These are phyloP conservation scores for Rallus limicola DNA, from an alignment of 2,113 vertebrate species.

Conservation along the genomic window DNA sequence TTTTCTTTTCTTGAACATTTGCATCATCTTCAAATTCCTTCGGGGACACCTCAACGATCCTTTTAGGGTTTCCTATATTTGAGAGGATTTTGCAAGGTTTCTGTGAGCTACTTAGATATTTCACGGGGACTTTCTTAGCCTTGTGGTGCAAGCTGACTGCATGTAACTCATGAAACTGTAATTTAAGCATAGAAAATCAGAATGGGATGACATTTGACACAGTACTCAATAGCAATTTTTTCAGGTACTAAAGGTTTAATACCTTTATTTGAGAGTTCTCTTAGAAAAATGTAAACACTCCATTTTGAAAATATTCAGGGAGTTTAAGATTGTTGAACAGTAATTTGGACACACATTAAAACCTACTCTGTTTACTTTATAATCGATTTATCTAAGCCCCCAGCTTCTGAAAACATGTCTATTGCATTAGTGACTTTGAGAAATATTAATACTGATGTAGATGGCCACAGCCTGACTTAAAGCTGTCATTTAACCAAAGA, in stretches of 20 bases:
- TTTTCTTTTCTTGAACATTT: not conserved
- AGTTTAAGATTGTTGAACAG: not conserved
- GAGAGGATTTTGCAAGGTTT: not conserved
- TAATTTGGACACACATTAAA: not conserved
- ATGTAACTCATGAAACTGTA: not conserved
- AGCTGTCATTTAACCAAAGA: not conserved
- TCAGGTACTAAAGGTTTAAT: not conserved
- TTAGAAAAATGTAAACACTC: not conserved
- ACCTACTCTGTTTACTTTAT: not conserved
- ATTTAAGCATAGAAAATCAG: not conserved
- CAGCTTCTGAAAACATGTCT: not conserved
- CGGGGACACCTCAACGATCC: not conserved
- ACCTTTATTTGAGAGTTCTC: not conserved
- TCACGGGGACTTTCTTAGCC: not conserved
- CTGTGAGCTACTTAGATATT: not conserved
- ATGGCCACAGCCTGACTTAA: not conserved
- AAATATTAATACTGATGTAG: not conserved
- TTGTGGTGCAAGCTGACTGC: not conserved
- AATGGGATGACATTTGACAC: not conserved
- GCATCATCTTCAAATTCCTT: not conserved
- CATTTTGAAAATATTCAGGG: not conserved
- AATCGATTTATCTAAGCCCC: not conserved
- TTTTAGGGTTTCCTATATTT: not conserved
- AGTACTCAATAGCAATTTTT: not conserved
- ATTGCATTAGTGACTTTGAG: not conserved